These are phyloP conservation scores for Archivesica marissinica DNA, from an alignment of 1,140 invertebrate genomes.

Conservation along the genomic window DNA sequence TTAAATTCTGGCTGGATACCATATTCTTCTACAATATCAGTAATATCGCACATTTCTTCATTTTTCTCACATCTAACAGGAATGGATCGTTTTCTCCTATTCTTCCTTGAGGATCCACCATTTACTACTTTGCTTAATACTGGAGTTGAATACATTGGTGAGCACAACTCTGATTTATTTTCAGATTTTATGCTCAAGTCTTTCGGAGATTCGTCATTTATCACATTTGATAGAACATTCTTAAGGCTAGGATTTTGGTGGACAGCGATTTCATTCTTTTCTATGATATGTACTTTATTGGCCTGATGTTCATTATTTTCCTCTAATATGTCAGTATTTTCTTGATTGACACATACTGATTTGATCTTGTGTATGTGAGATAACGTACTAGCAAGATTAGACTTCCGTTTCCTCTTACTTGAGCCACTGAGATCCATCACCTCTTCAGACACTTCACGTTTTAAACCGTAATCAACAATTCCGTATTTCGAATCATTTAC, in stretches of 20 bases:
- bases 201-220: not conserved
- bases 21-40: constrained; percentile 32
- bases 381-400: constrained; percentile 4
- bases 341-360: not conserved
- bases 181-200: not conserved
- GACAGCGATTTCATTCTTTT: not conserved
- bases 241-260: not conserved
- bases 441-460: not conserved
- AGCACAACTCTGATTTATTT: not conserved
- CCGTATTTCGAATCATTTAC: not conserved
- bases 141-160: not conserved
- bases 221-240: not conserved
- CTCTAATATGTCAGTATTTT: not conserved
- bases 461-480: too few relatives aligned
- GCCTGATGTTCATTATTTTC: not conserved
- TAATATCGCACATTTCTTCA: not conserved
- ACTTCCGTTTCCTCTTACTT: constrained; percentile 51
- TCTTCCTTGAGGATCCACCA: constrained; percentile 4
- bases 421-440: constrained; percentile 6
- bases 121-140: not conserved
- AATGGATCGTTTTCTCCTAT: constrained; percentile 37
- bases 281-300: constrained; percentile 14
- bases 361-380: not conserved
- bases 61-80: constrained; percentile 40
- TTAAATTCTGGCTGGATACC: not conserved